phyloP scores from a whole-genome alignment of 1,140 invertebrate genomes.

The Andricus grossulariae region DNA sequence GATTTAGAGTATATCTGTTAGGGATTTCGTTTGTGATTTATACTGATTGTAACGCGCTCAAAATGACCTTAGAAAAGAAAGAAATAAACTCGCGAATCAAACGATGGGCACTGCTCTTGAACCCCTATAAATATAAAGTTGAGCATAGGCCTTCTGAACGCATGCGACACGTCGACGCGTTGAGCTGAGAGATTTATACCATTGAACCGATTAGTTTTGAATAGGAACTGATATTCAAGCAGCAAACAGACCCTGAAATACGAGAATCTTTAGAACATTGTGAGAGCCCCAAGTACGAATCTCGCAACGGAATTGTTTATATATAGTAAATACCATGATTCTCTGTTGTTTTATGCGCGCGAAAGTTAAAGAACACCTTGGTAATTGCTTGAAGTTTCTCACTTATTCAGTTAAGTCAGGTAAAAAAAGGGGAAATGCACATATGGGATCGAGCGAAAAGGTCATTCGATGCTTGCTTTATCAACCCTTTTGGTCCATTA shows the following conservation, averaged over 20 bases:
- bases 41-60: conserved; percentile 9
- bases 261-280: conserved; percentile 11
- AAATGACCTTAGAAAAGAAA: background rate
- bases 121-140: conserved; percentile 10
- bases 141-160: conserved; percentile 8
- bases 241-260: conserved; percentile 27
- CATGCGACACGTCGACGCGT: conserved; percentile 24
- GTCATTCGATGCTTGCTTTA: no score
- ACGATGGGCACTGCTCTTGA: conserved; percentile 26
- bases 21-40: conserved; percentile 6
- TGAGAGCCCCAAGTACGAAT: conserved; percentile 29
- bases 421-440: background rate
- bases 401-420: conserved; percentile 32
- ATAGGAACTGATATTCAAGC: conserved; percentile 18
- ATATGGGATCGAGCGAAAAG: no score
- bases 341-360: no score
- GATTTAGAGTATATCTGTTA: conserved; percentile 11
- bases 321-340: no score
- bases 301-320: conserved; percentile 19
- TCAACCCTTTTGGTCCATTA: no score
- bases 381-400: conserved; percentile 54
- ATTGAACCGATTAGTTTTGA: conserved; percentile 20
- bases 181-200: conserved; percentile 11
- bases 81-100: conserved; percentile 18
- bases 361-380: conserved; percentile 47